phyloP scores from a whole-genome alignment of 1,140 invertebrate genomes.

The Lucilia cuprina region DNA sequence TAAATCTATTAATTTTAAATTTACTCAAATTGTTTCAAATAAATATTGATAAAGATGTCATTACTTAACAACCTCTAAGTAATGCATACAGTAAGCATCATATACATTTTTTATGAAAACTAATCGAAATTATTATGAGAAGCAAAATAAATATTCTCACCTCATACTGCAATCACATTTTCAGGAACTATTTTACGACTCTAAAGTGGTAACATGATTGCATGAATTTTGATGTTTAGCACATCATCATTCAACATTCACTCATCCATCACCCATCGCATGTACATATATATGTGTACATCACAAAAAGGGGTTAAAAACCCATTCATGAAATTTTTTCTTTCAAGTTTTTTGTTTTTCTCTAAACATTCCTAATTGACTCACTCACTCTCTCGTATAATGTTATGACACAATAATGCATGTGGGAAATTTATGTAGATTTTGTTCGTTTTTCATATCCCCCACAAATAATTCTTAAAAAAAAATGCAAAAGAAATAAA shows the following conservation, averaged over 20 bases:
- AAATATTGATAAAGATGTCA: too few species aligned
- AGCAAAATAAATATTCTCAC: too few species aligned
- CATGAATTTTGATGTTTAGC: neutral
- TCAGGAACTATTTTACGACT: neutral
- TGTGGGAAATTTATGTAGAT: conserved; percentile 23
- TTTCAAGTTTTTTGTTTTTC: neutral
- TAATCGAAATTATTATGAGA: too few species aligned
- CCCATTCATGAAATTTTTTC: conserved; percentile 2
- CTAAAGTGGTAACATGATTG: neutral
- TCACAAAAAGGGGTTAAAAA: conserved; percentile 13
- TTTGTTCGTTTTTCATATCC: neutral
- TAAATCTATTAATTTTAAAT: too few species aligned
- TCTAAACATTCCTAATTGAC: conserved; percentile 31
- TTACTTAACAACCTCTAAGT: too few species aligned
- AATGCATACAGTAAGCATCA: too few species aligned
- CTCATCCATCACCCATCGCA: neutral
- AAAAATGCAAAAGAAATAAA: neutral
- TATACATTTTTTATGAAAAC: too few species aligned
- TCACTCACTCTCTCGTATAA: neutral
- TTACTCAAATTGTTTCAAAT: too few species aligned
- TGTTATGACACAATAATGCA: conserved; percentile 30
- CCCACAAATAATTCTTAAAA: neutral
- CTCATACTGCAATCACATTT: too few species aligned
- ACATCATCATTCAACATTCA: neutral
- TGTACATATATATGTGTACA: neutral